Percentiles rank a stretch among this genome's conserved stretches.
Evolutionary conservation across 53 echinoderm and acorn worm species (phyloP).

Genomic region (Temnopleurus reevesii): DNA sequence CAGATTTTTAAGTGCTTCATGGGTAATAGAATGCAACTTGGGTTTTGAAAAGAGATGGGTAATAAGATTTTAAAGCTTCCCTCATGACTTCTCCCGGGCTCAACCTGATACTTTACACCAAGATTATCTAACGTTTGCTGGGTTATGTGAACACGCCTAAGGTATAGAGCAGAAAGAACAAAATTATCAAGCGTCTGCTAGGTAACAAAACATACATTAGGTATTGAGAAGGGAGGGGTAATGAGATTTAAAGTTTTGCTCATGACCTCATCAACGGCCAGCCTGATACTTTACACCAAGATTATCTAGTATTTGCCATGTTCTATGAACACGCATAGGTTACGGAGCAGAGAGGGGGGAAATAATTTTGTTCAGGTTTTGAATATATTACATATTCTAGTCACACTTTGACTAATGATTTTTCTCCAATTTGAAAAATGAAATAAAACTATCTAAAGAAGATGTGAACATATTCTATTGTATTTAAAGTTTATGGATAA

Average conservation of each 20-base stretch:
- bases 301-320: conserved; percentile 81
- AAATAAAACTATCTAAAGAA: no score
- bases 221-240: no score
- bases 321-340: conserved; percentile 87
- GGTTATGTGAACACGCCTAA: conserved; percentile 93
- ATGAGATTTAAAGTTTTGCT: conserved; percentile 72
- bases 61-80: conserved; percentile 81
- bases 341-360: not conserved
- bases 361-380: not conserved
- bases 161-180: not conserved
- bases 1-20: conserved; percentile 76
- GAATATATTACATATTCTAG: no score
- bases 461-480: no score
- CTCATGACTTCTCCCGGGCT: conserved; percentile 79
- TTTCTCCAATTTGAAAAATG: no score
- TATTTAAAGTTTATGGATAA: no score
- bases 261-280: conserved; percentile 79
- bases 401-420: no score
- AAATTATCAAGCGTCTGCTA: conserved; percentile 79
- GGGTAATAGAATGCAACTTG: conserved; percentile 84
- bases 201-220: conserved; percentile 81
- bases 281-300: conserved; percentile 82
- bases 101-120: conserved; percentile 84
- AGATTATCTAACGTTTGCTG: conserved; percentile 85
- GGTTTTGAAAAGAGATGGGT: no score